phyloP scores from a whole-genome alignment of 2,113 vertebrate species.

The Merops nubicus region DNA sequence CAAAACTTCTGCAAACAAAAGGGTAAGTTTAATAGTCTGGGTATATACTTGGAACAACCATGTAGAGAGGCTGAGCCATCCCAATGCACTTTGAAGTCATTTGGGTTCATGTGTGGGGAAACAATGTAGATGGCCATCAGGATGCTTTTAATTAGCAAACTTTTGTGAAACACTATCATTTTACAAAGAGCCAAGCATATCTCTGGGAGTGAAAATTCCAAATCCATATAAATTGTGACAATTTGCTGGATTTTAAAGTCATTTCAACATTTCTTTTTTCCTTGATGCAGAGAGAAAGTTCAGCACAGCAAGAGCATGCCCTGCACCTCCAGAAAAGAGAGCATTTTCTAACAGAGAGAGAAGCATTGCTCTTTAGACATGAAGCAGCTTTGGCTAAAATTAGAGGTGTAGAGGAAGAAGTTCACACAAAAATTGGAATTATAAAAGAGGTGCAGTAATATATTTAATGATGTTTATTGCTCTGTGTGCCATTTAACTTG shows the following conservation, averaged over 20 bases:
- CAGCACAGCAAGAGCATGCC: constrained; percentile 81
- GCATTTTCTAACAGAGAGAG: constrained; percentile 69
- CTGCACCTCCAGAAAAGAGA: constrained; percentile 81
- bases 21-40: neutral
- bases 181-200: neutral
- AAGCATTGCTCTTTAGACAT: constrained; percentile 76
- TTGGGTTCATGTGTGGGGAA: neutral
- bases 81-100: rapidly evolving
- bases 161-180: neutral
- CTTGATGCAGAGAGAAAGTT: constrained; percentile 77
- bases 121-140: neutral
- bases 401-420: constrained; percentile 77
- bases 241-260: neutral
- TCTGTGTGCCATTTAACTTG: neutral
- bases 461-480: neutral
- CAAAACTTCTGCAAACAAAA: neutral
- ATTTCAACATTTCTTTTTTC: neutral
- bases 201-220: neutral
- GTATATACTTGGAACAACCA: neutral
- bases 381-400: constrained; percentile 81
- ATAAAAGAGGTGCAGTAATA: constrained; percentile 80
- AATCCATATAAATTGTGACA: neutral
- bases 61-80: neutral
- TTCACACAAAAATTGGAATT: constrained; percentile 72
- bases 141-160: neutral